These are phyloP conservation scores for Labia minor DNA, from an alignment of 2,888 invertebrate species.

Conservation along the genomic window DNA sequence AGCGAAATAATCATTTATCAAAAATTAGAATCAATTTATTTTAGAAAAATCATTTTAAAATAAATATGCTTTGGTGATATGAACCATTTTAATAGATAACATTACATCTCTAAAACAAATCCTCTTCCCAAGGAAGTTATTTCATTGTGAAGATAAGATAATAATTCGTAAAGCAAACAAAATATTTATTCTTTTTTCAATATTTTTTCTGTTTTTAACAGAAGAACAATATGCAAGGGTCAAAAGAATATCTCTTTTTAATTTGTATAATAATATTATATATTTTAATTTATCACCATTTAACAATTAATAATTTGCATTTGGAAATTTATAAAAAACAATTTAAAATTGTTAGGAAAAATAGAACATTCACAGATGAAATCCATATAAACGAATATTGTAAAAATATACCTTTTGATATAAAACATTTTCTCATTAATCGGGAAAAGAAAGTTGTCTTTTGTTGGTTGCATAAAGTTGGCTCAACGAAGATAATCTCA, in stretches of 20 bases:
- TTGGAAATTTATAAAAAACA: background rate
- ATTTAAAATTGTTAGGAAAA: background rate
- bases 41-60: too few species aligned
- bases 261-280: background rate
- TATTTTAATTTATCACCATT: background rate
- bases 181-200: too few species aligned
- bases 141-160: too few species aligned
- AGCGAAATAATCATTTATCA: too few species aligned
- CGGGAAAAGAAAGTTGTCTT: background rate
- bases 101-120: too few species aligned
- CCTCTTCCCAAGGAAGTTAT: too few species aligned
- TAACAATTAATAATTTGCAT: background rate
- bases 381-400: background rate
- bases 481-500: background rate
- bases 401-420: background rate
- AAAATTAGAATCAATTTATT: too few species aligned
- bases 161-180: too few species aligned
- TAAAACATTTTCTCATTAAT: background rate
- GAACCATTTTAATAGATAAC: too few species aligned
- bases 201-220: too few species aligned
- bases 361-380: background rate
- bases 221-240: too few species aligned
- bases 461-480: constrained; percentile 7
- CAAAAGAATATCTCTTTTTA: background rate
- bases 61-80: too few species aligned